phyloP scores from a whole-genome alignment of 2,113 vertebrate species.

The Callorhinus ursinus region DNA sequence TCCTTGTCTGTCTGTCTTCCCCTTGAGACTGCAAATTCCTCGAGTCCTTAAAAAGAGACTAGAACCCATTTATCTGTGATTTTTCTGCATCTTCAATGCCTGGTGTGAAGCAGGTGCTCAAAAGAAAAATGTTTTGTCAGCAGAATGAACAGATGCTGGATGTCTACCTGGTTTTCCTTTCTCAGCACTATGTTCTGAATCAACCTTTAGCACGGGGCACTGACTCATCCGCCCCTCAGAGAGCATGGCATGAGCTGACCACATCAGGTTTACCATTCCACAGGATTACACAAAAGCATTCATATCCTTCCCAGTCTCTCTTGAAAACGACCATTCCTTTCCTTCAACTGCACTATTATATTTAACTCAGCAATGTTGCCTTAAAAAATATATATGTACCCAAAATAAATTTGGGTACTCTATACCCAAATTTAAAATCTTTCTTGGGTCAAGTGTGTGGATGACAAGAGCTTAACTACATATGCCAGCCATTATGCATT shows the following conservation, averaged over 20 bases:
- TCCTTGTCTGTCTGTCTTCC: not conserved
- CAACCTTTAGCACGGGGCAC: not conserved
- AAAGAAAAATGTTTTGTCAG: conserved; percentile 27
- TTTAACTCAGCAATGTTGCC: not conserved
- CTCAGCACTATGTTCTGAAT: not conserved
- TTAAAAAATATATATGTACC: not conserved
- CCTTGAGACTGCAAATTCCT: not conserved
- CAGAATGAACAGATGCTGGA: not conserved
- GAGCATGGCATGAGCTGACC: not conserved
- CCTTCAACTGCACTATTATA: not conserved
- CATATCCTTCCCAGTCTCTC: not conserved
- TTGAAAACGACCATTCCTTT: not conserved
- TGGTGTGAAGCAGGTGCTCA: not conserved
- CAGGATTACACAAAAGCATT: not conserved
- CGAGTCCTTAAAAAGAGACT: not conserved
- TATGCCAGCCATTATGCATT: not conserved
- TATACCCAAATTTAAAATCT: conserved; percentile 31
- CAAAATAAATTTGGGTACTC: not conserved
- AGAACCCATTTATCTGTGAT: not conserved
- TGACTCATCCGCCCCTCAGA: not conserved
- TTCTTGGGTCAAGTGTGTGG: conserved; percentile 4
- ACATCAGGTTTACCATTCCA: not conserved
- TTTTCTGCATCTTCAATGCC: not conserved
- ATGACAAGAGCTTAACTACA: conserved; percentile 14
- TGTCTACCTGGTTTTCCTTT: not conserved